Percentiles rank a stretch among this genome's conserved stretches.
phyloP scores from a whole-genome alignment of 2,888 invertebrate genomes.

The Erynnis tages region DNA sequence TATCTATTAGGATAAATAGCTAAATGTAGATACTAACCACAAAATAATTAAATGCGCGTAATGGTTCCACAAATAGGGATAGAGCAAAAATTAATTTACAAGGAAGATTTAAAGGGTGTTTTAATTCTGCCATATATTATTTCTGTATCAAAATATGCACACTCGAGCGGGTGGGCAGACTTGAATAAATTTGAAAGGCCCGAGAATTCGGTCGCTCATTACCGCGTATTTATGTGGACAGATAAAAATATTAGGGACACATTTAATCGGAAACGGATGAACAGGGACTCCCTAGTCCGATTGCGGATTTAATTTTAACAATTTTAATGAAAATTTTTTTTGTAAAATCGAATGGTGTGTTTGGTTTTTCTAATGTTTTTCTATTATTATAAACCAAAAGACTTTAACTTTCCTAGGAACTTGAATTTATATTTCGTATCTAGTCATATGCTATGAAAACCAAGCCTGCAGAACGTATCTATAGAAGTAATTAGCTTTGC shows the following conservation, averaged over 20 bases:
- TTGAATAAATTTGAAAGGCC: constrained; percentile 75
- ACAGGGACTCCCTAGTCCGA: constrained; percentile 45
- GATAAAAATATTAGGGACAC: constrained; percentile 81
- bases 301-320: constrained; percentile 30
- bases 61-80: constrained; percentile 1
- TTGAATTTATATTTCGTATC: no score
- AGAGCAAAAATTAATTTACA: constrained; percentile 28
- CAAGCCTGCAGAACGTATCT: no score
- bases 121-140: constrained; percentile 70
- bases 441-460: no score
- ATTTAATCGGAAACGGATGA: constrained; percentile 77
- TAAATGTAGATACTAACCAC: no score
- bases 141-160: constrained; percentile 80
- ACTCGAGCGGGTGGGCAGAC: constrained; percentile 68
- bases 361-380: no score
- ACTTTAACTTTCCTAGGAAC: no score
- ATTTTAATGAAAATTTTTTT: constrained; percentile 4
- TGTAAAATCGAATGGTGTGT: neutral
- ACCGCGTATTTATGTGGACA: constrained; percentile 77
- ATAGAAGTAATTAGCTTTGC: no score
- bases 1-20: no score
- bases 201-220: constrained; percentile 77
- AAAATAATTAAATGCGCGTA: neutral
- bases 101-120: constrained; percentile 60
- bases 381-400: no score